These are phyloP conservation scores for Parus major DNA, from an alignment of 2,113 vertebrate species.

Conservation along the genomic window DNA sequence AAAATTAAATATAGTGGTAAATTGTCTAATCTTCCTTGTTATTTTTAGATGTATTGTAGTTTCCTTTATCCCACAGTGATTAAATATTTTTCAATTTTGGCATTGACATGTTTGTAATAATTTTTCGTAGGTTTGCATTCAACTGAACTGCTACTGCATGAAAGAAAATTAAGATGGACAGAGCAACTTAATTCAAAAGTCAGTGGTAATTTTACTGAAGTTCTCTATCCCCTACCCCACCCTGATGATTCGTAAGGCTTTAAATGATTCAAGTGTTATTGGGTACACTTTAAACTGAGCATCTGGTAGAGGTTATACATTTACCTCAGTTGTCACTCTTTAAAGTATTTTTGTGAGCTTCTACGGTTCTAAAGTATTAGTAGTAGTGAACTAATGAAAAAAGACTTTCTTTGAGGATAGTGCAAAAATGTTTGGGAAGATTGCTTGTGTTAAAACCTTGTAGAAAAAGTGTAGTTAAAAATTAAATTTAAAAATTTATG, in stretches of 20 bases:
- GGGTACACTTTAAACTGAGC: neutral
- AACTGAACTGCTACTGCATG: neutral
- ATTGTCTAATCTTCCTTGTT: neutral
- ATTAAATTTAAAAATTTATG: neutral
- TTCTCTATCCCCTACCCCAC: too few relatives aligned
- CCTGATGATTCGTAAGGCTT: neutral
- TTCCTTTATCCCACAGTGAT: neutral
- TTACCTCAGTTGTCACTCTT: neutral
- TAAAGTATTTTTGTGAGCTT: neutral
- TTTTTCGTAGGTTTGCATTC: slow-evolving; percentile 44
- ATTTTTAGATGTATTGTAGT: neutral
- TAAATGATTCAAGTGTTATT: neutral
- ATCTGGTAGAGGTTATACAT: neutral
- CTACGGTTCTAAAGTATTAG: neutral
- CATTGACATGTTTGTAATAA: neutral
- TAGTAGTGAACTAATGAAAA: neutral
- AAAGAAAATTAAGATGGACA: slow-evolving; percentile 52
- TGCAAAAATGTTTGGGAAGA: neutral
- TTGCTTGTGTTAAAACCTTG: neutral
- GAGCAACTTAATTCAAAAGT: slow-evolving; percentile 52
- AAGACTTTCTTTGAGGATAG: accelerated
- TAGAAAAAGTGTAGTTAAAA: neutral
- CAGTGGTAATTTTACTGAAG: slow-evolving; percentile 36
- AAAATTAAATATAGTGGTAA: neutral
- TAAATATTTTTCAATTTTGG: neutral